Percentiles rank a stretch among this genome's conserved stretches.
phyloP scores from a whole-genome alignment of 2,113 vertebrate species.

The Triplophysa siluroides region DNA sequence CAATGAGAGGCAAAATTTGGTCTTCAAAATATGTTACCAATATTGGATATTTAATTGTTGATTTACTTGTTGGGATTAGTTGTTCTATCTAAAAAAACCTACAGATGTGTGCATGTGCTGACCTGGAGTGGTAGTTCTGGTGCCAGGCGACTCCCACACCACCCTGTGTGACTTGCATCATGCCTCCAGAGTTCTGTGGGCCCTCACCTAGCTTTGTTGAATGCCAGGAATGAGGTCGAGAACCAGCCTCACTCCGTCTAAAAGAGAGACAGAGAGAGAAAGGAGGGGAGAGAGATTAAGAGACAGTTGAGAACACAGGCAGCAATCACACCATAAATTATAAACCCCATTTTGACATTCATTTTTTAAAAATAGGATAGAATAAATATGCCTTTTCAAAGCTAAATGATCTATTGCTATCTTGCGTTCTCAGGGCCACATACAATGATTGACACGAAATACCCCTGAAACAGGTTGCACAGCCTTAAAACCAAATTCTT shows the following conservation, averaged over 20 bases:
- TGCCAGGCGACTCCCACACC: slow-evolving; percentile 85
- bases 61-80: too few species aligned
- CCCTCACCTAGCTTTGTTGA: slow-evolving; percentile 80
- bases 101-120: slow-evolving; percentile 51
- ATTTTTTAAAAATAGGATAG: too few species aligned
- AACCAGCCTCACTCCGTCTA: slow-evolving; percentile 79
- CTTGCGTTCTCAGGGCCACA: not conserved
- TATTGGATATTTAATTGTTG: too few species aligned
- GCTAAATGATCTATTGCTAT: not conserved
- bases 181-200: slow-evolving; percentile 77
- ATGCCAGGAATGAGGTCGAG: slow-evolving; percentile 94
- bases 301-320: not conserved
- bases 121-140: slow-evolving; percentile 90
- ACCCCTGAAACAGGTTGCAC: not conserved
- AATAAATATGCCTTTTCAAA: not conserved
- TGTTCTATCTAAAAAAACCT: not conserved
- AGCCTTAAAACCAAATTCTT: slow-evolving; percentile 2
- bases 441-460: not conserved
- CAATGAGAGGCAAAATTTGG: too few species aligned
- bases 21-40: too few species aligned
- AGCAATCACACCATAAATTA: not conserved
- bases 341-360: not conserved
- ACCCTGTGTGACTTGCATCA: slow-evolving; percentile 89
- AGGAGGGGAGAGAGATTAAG: not conserved
- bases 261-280: slow-evolving; percentile 7